These are phyloP conservation scores for Axinella damicornis DNA, from an alignment of 37 sponge, comb jelly and placozoan genomes.

Conservation along the genomic window DNA sequence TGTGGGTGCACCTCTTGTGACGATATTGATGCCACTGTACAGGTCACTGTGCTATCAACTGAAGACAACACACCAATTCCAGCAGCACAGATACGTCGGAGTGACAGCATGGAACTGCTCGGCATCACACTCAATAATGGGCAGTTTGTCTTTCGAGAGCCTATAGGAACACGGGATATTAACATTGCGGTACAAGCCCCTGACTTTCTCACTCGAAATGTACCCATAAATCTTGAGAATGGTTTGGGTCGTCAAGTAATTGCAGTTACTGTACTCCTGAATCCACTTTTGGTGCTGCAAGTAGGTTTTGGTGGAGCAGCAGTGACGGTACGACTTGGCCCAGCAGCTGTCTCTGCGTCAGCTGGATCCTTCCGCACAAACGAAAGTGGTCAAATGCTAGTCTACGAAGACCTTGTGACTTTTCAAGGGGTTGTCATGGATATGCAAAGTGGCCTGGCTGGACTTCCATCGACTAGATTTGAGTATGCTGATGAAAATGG, in stretches of 20 bases:
- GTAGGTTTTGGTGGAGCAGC: slow-evolving; percentile 8
- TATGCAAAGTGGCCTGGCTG: too few species aligned
- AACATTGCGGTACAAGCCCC: background rate
- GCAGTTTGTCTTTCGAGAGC: background rate
- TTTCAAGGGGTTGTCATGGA: too few species aligned
- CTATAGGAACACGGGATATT: background rate
- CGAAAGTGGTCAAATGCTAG: too few species aligned
- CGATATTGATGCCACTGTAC: slow-evolving; percentile 9
- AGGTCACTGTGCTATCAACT: background rate
- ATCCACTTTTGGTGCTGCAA: background rate
- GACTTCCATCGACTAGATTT: too few species aligned
- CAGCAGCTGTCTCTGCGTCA: background rate
- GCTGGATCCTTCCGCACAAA: background rate
- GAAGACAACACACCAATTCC: background rate
- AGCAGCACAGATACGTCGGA: background rate
- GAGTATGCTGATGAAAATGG: too few species aligned
- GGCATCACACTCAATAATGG: slow-evolving; percentile 22
- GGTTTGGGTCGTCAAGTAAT: background rate
- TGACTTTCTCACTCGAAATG: background rate
- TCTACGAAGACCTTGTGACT: too few species aligned
- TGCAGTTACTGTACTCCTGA: background rate
- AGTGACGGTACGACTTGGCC: background rate
- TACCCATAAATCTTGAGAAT: background rate
- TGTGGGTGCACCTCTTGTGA: slow-evolving; percentile 26
- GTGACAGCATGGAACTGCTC: background rate